phyloP scores from a whole-genome alignment of 2,888 invertebrate species.

The Elmis aenea region DNA sequence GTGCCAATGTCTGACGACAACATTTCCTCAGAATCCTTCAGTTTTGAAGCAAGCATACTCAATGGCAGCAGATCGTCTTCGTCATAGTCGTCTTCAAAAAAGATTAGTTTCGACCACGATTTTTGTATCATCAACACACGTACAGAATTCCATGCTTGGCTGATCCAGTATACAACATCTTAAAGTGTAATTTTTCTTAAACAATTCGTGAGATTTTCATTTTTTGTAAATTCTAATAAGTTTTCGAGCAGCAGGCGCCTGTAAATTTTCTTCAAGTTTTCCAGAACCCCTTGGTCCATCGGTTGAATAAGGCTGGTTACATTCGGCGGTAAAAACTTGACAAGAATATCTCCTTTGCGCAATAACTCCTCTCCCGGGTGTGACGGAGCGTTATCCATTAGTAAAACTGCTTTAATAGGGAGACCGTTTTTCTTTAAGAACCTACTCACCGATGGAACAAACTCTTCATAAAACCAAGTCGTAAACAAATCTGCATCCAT shows the following conservation, averaged over 20 bases:
- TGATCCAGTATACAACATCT: slow-evolving; percentile 6
- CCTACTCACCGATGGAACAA: slow-evolving; percentile 5
- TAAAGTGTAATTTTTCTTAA: slow-evolving; percentile 5
- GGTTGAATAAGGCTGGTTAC: slow-evolving; percentile 1
- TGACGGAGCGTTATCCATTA: slow-evolving; percentile 10
- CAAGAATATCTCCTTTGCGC: neutral
- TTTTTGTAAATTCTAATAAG: slow-evolving; percentile 2
- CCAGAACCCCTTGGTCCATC: slow-evolving; percentile 2
- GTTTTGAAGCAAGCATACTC: too few relatives aligned
- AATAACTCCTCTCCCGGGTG: slow-evolving; percentile 5
- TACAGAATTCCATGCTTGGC: slow-evolving; percentile 4
- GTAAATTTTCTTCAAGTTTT: neutral
- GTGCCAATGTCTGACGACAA: too few relatives aligned
- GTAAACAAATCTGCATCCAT: slow-evolving; percentile 9
- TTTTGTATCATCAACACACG: neutral
- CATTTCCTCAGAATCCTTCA: too few relatives aligned
- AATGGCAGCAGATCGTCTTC: too few relatives aligned
- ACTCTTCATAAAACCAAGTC: slow-evolving; percentile 8
- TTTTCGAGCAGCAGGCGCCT: slow-evolving; percentile 1
- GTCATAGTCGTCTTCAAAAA: neutral
- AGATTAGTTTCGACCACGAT: neutral
- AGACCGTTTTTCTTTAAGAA: slow-evolving; percentile 7
- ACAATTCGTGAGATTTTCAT: neutral
- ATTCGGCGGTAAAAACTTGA: slow-evolving; percentile 8
- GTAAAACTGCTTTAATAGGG: slow-evolving; percentile 9